Evolutionary conservation across 2,113 vertebrate genomes (phyloP), one percentile per base, ranked within the genome.

Genomic region (Phodopus roborovskii): DNA sequence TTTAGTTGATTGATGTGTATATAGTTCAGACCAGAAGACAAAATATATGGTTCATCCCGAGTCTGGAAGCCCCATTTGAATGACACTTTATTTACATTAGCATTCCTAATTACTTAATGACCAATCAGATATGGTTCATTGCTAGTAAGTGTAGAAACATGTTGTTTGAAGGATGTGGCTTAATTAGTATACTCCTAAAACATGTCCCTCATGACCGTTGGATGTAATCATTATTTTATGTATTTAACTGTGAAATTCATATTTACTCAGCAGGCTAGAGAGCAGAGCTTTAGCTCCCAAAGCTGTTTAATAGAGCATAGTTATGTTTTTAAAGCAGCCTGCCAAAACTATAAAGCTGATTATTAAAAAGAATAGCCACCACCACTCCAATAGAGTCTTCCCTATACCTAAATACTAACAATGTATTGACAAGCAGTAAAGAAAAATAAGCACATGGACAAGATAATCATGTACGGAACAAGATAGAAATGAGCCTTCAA

Each of bases 101-200:
- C 99, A 99, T 99, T 99, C 98, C 99, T 99, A 99, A 99, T 99
- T 99, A 99, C 99, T 99, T 99, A 99, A 99, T 99, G 99, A 99
- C 98, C 98, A 99, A 99, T 99, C 99, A 99, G 99, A 99, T 99
- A 99, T 99, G 99, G 99, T 99, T 99, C 99, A 99, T 98, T 99
- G 99, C 98, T 98, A 98, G 98, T 98, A 99, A 99, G 98, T 98
- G 98, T 98, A 99, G 98, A 99, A 99, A 99, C 98, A 99, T 98
- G 99, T 98, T 99, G 98, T 99, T 98, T 98, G 98, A 99, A 99
- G 98, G 98, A 98, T 99, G 98, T 98, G 98, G 99, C 99, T 99
- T 99, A 99, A 99, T 99, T 99, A 99, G 98, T 98, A 98, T 98
- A 99, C 98, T 98, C 98, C 98, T 99, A 99, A 99, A 99, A 99